Conservation (phyloP, 2,113 vertebrate species). For the Hemiscyllium ocellatum region DNA sequence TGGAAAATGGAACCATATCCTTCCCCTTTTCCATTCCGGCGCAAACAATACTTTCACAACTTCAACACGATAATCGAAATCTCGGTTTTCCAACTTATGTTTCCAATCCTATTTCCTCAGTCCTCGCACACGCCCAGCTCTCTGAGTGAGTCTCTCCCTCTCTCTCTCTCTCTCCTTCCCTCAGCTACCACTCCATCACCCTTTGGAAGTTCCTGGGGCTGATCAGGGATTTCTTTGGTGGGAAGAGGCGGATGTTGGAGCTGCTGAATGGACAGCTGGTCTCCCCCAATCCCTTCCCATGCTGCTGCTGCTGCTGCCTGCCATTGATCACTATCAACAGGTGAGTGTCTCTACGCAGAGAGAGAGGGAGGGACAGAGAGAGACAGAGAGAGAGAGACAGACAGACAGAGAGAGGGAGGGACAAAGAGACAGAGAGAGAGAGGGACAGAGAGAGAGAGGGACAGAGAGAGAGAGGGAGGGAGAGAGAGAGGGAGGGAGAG, state of each 20-base stretch:
- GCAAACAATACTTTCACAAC: too few relatives aligned
- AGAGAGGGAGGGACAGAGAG: not conserved
- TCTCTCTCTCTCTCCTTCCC: slow-evolving; percentile 1
- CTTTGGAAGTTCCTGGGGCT: slow-evolving; percentile 67
- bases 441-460: fast-evolving
- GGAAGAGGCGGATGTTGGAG: slow-evolving; percentile 56
- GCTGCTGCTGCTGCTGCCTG: slow-evolving; percentile 68
- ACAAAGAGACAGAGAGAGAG: too few relatives aligned
- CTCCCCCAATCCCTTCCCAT: slow-evolving; percentile 63
- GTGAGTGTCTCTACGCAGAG: slow-evolving; percentile 39
- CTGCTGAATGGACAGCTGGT: slow-evolving; percentile 55
- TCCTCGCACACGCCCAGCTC: too few relatives aligned
- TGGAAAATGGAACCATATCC: too few relatives aligned
- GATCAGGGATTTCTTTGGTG: slow-evolving; percentile 67
- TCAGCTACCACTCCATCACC: slow-evolving; percentile 68
- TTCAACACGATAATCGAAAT: too few relatives aligned
- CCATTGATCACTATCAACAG: slow-evolving; percentile 61
- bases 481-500: not conserved
- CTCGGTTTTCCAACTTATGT: too few relatives aligned
- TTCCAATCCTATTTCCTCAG: too few relatives aligned
- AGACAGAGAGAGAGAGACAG: not conserved
- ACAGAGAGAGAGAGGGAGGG: too few relatives aligned
- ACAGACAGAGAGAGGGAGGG: too few relatives aligned
- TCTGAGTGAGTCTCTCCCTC: too few relatives aligned
- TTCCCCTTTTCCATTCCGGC: too few relatives aligned